phyloP scores from a whole-genome alignment of 2,888 invertebrate species.

The Lasioglossum oenotherae region DNA sequence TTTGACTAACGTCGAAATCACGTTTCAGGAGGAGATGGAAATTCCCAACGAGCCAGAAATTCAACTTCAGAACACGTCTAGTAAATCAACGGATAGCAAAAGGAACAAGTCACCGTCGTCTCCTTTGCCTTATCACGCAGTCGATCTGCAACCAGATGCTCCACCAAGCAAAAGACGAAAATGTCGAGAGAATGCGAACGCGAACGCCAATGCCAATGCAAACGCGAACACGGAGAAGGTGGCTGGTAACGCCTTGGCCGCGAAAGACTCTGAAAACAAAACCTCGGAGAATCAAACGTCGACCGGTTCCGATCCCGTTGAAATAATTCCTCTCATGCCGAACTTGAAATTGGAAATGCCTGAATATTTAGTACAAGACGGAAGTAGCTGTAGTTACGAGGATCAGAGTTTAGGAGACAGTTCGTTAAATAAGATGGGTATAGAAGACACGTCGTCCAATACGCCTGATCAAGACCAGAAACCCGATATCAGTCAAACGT shows the following conservation, averaged over 20 bases:
- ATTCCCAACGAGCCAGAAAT: constrained; percentile 83
- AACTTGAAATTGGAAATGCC: constrained; percentile 86
- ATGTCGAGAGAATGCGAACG: constrained; percentile 76
- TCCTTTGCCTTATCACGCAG: constrained; percentile 78
- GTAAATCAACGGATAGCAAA: constrained; percentile 79
- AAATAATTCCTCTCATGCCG: constrained; percentile 85
- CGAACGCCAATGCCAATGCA: no score
- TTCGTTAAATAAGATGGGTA: constrained; percentile 77
- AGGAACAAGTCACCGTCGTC: constrained; percentile 81
- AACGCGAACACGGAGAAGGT: constrained; percentile 77
- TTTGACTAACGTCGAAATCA: background rate
- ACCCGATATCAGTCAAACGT: constrained; percentile 83
- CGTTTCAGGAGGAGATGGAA: constrained; percentile 80
- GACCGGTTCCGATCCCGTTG: constrained; percentile 80
- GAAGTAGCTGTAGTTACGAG: constrained; percentile 84
- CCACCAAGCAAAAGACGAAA: constrained; percentile 82
- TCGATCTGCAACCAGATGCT: constrained; percentile 78
- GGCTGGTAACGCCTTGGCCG: constrained; percentile 71
- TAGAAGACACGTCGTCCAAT: constrained; percentile 78
- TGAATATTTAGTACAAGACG: constrained; percentile 85
- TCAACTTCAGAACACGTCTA: constrained; percentile 80
- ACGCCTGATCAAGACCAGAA: constrained; percentile 81
- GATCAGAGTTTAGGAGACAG: constrained; percentile 81
- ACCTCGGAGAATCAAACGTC: constrained; percentile 76
- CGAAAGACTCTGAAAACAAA: constrained; percentile 78